phyloP scores from a whole-genome alignment of 2,888 invertebrate genomes.

The Platynereis dumerilii region DNA sequence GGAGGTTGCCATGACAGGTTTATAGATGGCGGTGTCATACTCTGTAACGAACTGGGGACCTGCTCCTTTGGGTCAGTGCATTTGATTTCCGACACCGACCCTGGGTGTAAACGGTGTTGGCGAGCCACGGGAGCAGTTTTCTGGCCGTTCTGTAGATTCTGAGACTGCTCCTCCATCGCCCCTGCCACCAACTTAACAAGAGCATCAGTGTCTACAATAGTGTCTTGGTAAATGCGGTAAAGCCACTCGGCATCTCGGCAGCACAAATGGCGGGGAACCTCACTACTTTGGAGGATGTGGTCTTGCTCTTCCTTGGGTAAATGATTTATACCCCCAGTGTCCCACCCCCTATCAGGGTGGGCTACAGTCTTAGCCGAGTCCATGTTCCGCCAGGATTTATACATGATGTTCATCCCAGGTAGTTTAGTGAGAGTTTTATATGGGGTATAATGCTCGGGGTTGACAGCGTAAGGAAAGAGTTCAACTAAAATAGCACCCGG shows the following conservation, averaged over 20 bases:
- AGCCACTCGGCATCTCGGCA: conserved; percentile 66
- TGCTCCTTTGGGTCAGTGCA: conserved; percentile 15
- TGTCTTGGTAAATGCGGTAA: conserved; percentile 67
- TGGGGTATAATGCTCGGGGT: conserved; percentile 64
- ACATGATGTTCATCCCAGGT: conserved; percentile 56
- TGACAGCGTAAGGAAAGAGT: conserved; percentile 67
- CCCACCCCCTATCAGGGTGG: conserved; percentile 60
- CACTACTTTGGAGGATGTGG: conserved; percentile 48
- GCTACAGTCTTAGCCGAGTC: conserved; percentile 50
- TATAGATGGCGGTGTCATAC: conserved; percentile 22
- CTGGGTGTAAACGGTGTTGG: conserved; percentile 7
- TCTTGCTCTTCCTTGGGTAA: conserved; percentile 52
- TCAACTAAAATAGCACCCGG: conserved; percentile 63
- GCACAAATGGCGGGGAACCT: conserved; percentile 64
- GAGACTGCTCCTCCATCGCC: conserved; percentile 30
- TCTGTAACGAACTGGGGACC: neutral
- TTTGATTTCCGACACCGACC: conserved; percentile 15
- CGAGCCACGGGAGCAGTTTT: neutral
- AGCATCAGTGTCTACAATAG: conserved; percentile 56
- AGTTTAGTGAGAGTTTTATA: conserved; percentile 62
- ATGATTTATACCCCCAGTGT: conserved; percentile 64
- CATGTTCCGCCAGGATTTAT: conserved; percentile 63
- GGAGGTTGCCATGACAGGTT: conserved; percentile 46
- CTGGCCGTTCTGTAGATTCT: conserved; percentile 10
- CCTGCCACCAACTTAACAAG: conserved; percentile 40